Base-by-base conservation (phyloP, 2,888 invertebrate species). In the Parnassius glacialis region DNA sequence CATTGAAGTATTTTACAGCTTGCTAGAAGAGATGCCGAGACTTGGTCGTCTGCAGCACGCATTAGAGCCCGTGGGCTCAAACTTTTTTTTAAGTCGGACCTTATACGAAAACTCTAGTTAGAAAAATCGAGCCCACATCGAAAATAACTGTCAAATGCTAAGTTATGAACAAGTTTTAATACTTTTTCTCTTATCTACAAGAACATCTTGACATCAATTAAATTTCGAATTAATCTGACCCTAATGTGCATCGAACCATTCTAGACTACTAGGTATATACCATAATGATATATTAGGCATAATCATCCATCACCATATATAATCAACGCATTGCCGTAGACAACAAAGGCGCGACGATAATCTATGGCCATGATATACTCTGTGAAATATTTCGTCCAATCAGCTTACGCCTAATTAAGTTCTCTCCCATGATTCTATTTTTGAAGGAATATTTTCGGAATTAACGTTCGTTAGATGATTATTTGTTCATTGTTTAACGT, bases 361-460 rank as follows among this genome's bases (percentile, higher is more conserved):
- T 58, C 62, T 57, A 10, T 54, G 44, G 5, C 57, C n/a, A 60
- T 60, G 52, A 20, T 57, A 10, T 57, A 50, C n/a, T 20, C 16
- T 62, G 41, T 58, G 20, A 55, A 59, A 50, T 42, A 51, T 55
- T 51, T 54, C 25, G 47, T 50, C 61, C 56, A 57, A 62, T 59
- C 54, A 47, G 53, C 50, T 44, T 12, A n/a, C 25, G n/a, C 10
- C n/a, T 25, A 54, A 62, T 56, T 5, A 47, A 59, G 52, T 43
- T 9, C 13, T 54, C 47, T 59, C 56, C 52, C 55, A 56, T 52
- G 12, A 57, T 54, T 58, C 41, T 53, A 48, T 62, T 52, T 52
- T 51, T 59, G 52, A 52, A 59, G 56, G 45, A 59, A 53, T 54
- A 44, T 50, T 60, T 60, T 57, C 42, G 44, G 42, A 59, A 59